Evolutionary conservation across 2,113 vertebrate genomes (phyloP).

Genomic region (Microtus ochrogaster): DNA sequence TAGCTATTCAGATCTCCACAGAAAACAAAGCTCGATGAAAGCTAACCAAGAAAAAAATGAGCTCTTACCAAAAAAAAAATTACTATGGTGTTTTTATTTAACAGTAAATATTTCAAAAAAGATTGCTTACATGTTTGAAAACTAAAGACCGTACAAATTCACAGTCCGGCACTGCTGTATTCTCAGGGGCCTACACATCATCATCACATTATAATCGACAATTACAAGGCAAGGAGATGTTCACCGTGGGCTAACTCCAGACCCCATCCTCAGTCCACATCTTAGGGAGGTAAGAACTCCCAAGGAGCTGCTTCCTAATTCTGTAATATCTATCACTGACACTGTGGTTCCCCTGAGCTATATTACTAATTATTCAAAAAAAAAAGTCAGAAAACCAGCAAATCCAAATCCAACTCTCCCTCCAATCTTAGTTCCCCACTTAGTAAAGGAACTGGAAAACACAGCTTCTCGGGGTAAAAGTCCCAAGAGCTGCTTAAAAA

Average conservation of each 20-base stretch:
- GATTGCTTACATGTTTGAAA: conserved; percentile 64
- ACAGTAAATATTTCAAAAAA: conserved; percentile 66
- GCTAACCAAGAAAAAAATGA: conserved; percentile 66
- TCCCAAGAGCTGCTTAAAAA: conserved; percentile 48
- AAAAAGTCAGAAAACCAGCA: conserved; percentile 43
- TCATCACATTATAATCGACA: conserved; percentile 34
- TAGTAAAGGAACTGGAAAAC: conserved; percentile 34
- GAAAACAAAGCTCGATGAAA: conserved; percentile 78
- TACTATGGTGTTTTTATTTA: conserved; percentile 1
- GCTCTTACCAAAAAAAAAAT: conserved; percentile 6
- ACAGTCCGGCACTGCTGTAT: neutral
- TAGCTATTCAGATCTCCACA: conserved; percentile 74
- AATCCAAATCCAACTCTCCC: conserved; percentile 36
- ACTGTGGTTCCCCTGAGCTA: neutral
- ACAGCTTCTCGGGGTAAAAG: neutral
- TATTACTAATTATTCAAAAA: conserved; percentile 45
- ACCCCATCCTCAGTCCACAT: neutral
- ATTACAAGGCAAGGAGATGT: neutral
- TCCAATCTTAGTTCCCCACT: conserved; percentile 36
- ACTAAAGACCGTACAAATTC: conserved; percentile 65
- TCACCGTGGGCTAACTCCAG: neutral
- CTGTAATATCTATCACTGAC: neutral
- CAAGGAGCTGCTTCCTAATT: neutral
- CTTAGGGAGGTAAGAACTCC: neutral
- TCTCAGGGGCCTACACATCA: conserved; percentile 23